Evolutionary conservation across 35 echinoderm and acorn worm genomes (phyloP), one percentile per base, ranked within the genome.

Genomic region (Eucidaris tribuloides): DNA sequence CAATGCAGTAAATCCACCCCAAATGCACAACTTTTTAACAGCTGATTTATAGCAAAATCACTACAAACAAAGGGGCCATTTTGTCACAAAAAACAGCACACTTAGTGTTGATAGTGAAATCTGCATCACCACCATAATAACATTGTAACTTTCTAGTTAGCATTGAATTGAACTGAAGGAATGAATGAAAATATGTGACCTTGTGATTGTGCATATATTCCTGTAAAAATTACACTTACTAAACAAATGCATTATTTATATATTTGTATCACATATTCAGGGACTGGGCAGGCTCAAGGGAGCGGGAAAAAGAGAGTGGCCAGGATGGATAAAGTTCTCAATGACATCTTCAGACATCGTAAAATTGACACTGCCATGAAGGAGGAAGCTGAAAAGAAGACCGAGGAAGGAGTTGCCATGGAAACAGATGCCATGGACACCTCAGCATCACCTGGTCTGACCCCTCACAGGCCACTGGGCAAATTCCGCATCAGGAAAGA

Each of bases 301-400:
- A 99, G 96, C 63, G 83, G 91, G 7, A 93, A 90, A 59, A 99
- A 99, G 86, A 27, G 96, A 42, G 87, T 90, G 7, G 96, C 96
- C 7, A 86, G 82, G 32, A 90, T 93, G 96, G 96, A 99, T 70
- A 99, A 89, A 31, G 87, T 99, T 33, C 58, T 93, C 37, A 77
- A 86, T 44, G 87, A 99, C 48, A 86, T 93, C 82, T 86, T 84
- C 5, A 60, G 96, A 58, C 91, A 93, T 40, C 85, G 80, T 32
- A 93, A 90, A 68, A 97, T 93, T 29, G 87, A 91, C 46, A 74
- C 14, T 36, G 22, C 68, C 38, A 42, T 74, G 35, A 20, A 7
- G 3, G 38, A 90, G 34, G 76, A 88, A n/a, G 50, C 18, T 37
- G 48, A 86, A 7, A 48, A 45, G 28, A 89, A 90, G 71, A 86